phyloP scores from a whole-genome alignment of 2,113 vertebrate species.

The Haemorhous mexicanus region DNA sequence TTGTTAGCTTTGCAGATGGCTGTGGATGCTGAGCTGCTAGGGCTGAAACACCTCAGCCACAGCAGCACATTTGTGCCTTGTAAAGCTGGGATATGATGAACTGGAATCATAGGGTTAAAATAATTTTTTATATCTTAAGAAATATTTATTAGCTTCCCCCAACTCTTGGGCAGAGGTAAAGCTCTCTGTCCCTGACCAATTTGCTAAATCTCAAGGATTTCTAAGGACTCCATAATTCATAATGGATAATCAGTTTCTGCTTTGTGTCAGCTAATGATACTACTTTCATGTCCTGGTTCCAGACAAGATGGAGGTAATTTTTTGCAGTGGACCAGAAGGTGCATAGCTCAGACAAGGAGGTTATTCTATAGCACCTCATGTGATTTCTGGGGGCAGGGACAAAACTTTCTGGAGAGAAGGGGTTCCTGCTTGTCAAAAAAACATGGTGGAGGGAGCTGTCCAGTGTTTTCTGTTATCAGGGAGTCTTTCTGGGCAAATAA shows the following conservation, averaged over 20 bases:
- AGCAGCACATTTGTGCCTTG: background rate
- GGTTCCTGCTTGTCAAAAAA: background rate
- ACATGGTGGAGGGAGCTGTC: background rate
- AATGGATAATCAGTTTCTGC: background rate
- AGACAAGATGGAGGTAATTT: background rate
- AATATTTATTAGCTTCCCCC: background rate
- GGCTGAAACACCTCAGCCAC: background rate
- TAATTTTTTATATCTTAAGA: background rate
- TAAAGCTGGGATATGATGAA: background rate
- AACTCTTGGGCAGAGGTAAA: background rate
- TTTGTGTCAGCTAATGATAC: background rate
- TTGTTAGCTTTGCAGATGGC: background rate
- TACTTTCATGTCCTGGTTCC: background rate
- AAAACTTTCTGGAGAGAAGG: background rate
- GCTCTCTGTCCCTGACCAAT: background rate
- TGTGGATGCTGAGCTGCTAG: background rate
- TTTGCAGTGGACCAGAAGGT: background rate
- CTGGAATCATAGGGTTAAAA: background rate
- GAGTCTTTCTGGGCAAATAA: fast-evolving
- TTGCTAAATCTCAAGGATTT: background rate
- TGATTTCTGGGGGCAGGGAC: background rate
- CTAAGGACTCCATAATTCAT: background rate
- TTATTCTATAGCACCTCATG: background rate
- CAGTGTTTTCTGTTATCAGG: background rate
- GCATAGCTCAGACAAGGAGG: background rate